Evolutionary conservation across 2,888 invertebrate species (phyloP).

Genomic region (Athetis lepigone): DNA sequence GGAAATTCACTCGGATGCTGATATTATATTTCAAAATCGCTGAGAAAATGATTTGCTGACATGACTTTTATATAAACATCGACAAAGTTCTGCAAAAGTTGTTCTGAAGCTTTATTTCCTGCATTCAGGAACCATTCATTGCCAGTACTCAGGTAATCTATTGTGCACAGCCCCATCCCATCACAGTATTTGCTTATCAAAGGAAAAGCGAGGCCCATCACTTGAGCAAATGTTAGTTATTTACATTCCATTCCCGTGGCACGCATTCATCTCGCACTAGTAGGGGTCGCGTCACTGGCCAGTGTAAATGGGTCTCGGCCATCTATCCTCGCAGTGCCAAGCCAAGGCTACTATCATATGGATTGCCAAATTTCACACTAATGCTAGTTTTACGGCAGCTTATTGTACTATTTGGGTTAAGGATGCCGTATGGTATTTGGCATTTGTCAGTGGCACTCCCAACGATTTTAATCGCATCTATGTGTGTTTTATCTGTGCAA

Average conservation of each 20-base stretch:
- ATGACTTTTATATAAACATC: too few relatives aligned
- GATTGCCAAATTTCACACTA: conserved; percentile 56
- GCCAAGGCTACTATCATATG: conserved; percentile 62
- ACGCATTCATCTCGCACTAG: conserved; percentile 45
- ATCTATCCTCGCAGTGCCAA: conserved; percentile 60
- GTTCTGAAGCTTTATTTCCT: neutral
- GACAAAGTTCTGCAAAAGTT: neutral
- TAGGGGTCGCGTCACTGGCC: conserved; percentile 64
- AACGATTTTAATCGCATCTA: neutral
- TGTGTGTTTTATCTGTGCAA: neutral
- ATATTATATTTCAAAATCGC: neutral
- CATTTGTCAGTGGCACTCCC: conserved; percentile 9
- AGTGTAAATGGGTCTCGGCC: conserved; percentile 78
- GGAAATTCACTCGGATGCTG: neutral
- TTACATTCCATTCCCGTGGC: conserved; percentile 70
- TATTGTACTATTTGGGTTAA: conserved; percentile 42
- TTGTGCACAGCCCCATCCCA: conserved; percentile 7
- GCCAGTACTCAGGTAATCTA: neutral
- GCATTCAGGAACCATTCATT: neutral
- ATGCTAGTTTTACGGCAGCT: conserved; percentile 39
- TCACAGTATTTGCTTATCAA: conserved; percentile 26
- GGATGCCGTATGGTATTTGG: conserved; percentile 18
- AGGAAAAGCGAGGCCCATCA: conserved; percentile 32
- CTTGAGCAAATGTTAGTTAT: conserved; percentile 67
- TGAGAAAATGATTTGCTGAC: too few relatives aligned